Conservation (phyloP, 1,140 invertebrate species). For the Drosophila yakuba region DNA sequence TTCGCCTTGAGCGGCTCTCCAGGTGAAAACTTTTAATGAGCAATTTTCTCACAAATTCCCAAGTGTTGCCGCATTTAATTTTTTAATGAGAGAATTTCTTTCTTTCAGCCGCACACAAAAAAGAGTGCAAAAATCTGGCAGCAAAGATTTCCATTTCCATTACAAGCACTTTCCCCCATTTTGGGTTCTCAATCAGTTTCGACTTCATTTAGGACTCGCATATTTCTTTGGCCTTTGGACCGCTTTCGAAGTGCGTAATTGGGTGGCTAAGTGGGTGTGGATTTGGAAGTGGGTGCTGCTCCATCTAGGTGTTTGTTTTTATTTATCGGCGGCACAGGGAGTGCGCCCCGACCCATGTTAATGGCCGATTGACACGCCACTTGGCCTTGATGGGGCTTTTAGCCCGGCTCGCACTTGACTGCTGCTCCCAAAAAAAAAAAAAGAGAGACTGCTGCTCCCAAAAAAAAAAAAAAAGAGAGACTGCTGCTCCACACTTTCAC, state of each 20-base stretch:
- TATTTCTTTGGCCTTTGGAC: constrained; percentile 5
- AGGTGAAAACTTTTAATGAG: constrained; percentile 84
- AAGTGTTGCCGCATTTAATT: constrained; percentile 79
- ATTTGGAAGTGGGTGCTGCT: constrained; percentile 1
- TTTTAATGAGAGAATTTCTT: constrained; percentile 74
- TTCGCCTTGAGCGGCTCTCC: constrained; percentile 72
- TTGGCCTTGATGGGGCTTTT: constrained; percentile 69
- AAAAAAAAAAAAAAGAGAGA: constrained; percentile 33
- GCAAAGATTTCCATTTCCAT: constrained; percentile 12
- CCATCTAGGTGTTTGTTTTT: constrained; percentile 49
- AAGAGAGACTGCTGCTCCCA: constrained; percentile 37
- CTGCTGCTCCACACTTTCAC: constrained; percentile 39
- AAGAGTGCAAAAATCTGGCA: constrained; percentile 21
- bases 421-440: constrained; percentile 24
- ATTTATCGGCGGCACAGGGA: constrained; percentile 58
- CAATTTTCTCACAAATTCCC: constrained; percentile 79
- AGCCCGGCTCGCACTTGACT: constrained; percentile 18
- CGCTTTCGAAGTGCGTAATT: constrained; percentile 3
- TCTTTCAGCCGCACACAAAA: constrained; percentile 2
- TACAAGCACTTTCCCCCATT: not conserved
- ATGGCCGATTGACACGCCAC: constrained; percentile 82
- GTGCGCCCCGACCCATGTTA: constrained; percentile 56
- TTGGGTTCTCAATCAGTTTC: constrained; percentile 32
- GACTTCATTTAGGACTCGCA: constrained; percentile 36
- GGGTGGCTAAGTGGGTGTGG: not conserved